Percentiles rank a stretch among this genome's conserved stretches.
phyloP scores from a whole-genome alignment of 1,140 invertebrate species.

The Drosophila jambulina region DNA sequence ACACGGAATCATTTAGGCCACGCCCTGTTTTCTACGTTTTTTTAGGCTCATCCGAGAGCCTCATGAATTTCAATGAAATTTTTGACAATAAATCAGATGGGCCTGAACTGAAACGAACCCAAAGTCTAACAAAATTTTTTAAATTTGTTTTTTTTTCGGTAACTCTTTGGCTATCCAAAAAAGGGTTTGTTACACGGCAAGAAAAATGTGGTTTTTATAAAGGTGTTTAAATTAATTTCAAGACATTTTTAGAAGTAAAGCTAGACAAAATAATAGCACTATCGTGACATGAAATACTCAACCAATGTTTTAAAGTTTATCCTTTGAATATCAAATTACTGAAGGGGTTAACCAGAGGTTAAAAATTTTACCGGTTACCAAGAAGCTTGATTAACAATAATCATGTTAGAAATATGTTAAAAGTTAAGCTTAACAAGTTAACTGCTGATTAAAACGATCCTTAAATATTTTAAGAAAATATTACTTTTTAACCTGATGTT shows the following conservation, averaged over 20 bases:
- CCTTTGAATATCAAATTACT: not conserved
- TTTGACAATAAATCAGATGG: conserved; percentile 56
- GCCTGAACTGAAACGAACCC: conserved; percentile 34
- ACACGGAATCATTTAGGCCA: conserved; percentile 38
- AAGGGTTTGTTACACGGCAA: conserved; percentile 13
- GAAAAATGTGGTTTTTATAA: not conserved
- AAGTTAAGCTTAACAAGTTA: no score
- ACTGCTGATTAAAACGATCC: no score
- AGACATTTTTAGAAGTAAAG: not conserved
- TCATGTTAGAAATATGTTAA: no score
- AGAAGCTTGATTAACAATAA: no score
- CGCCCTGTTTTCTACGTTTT: conserved; percentile 36
- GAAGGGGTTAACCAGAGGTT: not conserved
- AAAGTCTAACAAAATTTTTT: conserved; percentile 37
- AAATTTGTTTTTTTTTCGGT: conserved; percentile 35
- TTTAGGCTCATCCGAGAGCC: conserved; percentile 40
- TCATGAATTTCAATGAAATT: conserved; percentile 62
- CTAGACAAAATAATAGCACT: not conserved
- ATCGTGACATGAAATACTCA: not conserved
- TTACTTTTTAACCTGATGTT: not conserved
- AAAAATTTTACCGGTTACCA: not conserved
- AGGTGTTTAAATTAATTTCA: not conserved
- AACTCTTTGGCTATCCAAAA: conserved; percentile 22
- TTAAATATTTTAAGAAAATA: not conserved
- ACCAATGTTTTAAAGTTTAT: not conserved